Evolutionary conservation across 2,888 invertebrate species (phyloP).

Genomic region (Parnassius mnemosyne): DNA sequence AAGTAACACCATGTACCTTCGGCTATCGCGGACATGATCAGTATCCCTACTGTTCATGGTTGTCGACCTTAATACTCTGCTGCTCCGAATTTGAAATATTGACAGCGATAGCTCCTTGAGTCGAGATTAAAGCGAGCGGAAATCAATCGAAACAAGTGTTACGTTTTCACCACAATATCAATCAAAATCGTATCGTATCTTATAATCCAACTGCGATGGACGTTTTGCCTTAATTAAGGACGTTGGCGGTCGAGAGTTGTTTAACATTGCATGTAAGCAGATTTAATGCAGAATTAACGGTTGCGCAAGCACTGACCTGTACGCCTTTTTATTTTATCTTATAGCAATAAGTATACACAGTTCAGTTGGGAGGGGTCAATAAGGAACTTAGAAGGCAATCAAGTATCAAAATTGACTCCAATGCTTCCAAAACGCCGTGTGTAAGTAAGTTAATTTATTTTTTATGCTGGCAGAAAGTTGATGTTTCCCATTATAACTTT

Average conservation of each 20-base stretch:
- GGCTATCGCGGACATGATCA: conserved; percentile 22
- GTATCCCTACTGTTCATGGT: conserved; percentile 42
- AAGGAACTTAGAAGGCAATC: conserved; percentile 26
- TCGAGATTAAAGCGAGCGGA: conserved; percentile 38
- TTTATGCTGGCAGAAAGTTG: neutral
- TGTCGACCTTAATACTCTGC: conserved; percentile 55
- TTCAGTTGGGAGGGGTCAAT: conserved; percentile 4
- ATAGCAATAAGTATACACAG: conserved; percentile 15
- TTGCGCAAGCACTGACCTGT: conserved; percentile 26
- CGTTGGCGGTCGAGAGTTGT: conserved; percentile 46
- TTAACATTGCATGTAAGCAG: conserved; percentile 35
- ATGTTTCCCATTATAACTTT: no score
- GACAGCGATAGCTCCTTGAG: conserved; percentile 40
- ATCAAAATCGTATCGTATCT: conserved; percentile 68
- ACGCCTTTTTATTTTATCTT: conserved; percentile 22
- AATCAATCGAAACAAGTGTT: conserved; percentile 41
- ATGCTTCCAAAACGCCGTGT: conserved; percentile 18
- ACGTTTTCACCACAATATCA: conserved; percentile 59
- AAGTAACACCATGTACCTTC: conserved; percentile 24
- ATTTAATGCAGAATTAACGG: conserved; percentile 35
- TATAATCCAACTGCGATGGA: conserved; percentile 57
- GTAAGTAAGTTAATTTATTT: conserved; percentile 34
- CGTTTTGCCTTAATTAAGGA: conserved; percentile 63
- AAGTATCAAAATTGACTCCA: conserved; percentile 24
- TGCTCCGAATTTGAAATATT: conserved; percentile 42